Percentiles rank a stretch among this genome's conserved stretches.
Evolutionary conservation across 1,140 invertebrate species (phyloP).

Genomic region (Coptotermes formosanus): DNA sequence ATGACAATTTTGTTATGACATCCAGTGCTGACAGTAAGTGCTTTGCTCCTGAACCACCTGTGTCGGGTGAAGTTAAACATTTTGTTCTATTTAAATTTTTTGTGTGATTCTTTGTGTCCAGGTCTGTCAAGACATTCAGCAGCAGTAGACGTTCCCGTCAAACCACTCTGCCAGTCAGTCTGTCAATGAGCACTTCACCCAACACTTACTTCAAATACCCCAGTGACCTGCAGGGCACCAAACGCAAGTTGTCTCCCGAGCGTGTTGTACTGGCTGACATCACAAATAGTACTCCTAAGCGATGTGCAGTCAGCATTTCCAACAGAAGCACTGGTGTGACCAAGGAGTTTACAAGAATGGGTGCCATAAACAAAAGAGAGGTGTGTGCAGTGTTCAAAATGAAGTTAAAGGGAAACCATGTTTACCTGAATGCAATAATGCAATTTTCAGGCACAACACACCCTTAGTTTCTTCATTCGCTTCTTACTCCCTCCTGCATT

Average conservation of each 20-base stretch:
- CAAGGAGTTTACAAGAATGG: neutral
- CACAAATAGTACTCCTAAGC: neutral
- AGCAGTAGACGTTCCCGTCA: neutral
- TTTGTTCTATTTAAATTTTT: too few species aligned
- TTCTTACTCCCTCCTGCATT: too few species aligned
- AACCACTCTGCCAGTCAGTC: neutral
- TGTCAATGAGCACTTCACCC: neutral
- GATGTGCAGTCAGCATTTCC: neutral
- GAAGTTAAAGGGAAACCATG: neutral
- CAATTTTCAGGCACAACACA: too few species aligned
- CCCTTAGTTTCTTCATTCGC: too few species aligned
- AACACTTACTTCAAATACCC: neutral
- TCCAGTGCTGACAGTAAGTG: too few species aligned
- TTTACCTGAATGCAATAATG: neutral
- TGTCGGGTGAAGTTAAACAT: too few species aligned
- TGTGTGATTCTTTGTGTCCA: neutral
- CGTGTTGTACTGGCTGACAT: neutral
- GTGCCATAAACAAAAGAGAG: neutral
- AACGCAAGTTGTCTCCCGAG: neutral
- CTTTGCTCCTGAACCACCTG: too few species aligned
- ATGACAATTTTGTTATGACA: too few species aligned
- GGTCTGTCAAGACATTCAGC: neutral
- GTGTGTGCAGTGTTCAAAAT: neutral
- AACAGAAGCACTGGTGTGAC: neutral
- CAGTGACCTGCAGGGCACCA: neutral